These are phyloP conservation scores for Chloroclysta siterata DNA, from an alignment of 2,888 invertebrate genomes.

Conservation along the genomic window DNA sequence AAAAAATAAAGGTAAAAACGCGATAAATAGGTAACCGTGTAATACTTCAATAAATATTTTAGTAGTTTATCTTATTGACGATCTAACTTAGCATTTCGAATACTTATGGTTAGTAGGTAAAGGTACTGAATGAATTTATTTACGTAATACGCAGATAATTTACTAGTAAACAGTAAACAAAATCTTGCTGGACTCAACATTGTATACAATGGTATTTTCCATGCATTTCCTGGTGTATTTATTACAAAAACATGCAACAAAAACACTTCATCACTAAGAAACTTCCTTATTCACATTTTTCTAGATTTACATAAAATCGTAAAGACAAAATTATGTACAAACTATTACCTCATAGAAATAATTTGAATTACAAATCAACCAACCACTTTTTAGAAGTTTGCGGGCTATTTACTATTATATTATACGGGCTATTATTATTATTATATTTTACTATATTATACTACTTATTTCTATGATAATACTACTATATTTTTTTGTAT, in stretches of 20 bases:
- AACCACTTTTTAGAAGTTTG: background rate
- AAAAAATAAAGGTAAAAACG: too few relatives aligned
- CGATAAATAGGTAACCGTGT: too few relatives aligned
- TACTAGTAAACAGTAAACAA: background rate
- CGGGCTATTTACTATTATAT: background rate
- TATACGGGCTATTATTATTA: too few relatives aligned
- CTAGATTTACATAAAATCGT: background rate
- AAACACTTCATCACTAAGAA: background rate
- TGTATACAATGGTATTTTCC: slow-evolving; percentile 4
- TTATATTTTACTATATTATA: too few relatives aligned
- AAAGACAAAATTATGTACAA: background rate
- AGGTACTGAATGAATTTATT: background rate
- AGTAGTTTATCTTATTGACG: too few relatives aligned
- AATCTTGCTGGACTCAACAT: background rate
- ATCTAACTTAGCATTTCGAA: too few relatives aligned
- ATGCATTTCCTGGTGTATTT: slow-evolving; percentile 4
- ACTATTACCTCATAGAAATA: slow-evolving; percentile 13
- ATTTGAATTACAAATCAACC: slow-evolving; percentile 8
- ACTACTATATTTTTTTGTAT: too few relatives aligned
- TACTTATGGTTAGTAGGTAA: background rate
- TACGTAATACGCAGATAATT: background rate
- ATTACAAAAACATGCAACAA: background rate
- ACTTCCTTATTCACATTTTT: background rate
- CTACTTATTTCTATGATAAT: too few relatives aligned
- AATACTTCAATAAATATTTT: too few relatives aligned